Base-by-base conservation (phyloP, 2,888 invertebrate species). In the Archips crataeganus region DNA sequence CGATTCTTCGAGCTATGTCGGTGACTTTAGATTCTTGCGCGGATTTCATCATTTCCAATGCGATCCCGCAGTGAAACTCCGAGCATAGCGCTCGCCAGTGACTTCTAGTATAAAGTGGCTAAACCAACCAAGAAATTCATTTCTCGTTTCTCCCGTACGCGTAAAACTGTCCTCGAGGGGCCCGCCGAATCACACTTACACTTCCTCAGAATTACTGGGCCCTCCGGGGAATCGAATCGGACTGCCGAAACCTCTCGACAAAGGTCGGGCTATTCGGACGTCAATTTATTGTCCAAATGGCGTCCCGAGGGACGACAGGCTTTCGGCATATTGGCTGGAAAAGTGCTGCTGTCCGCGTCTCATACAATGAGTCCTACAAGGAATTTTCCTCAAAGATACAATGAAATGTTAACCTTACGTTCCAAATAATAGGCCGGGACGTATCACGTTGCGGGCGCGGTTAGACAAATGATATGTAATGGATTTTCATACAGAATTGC, bases 261-360 rank as follows among this genome's bases (percentile, higher is more conserved):
- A 65, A 65, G 51, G 65, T 51, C 49, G 10, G n/a, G 65, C 51
- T 36, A 36, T 65, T 51, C 10, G 47, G n/a, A 9, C 34, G 34
- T 5, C 49, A 36, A 64, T 64, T 64, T 64, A 64, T 51, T 49
- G 65, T 36, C 34, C 36, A n/a, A 65, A 47, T 47, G 49, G 2
- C 23, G 2, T 51, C 65, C 51, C 51, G 3, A 0, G 49, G 65
- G 51, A 49, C 1, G 3, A 4, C 0, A 23, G 49, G 15, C 64
- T n/a, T 34, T 34, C 32, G 10, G 36, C 51, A 34, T 51, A 51
- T 65, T 36, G 51, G 5, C 51, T 15, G n/a, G 63, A 32, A 63
- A 63, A 15, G 42, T 54, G 2, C 3, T 23, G 15, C 54, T 23
- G 9, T 8, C 47, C 2, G 10, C 15, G 51, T n/a, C 6, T 60